Evolutionary conservation across 2,888 invertebrate species (phyloP).

Genomic region (Hypomecis atomaria): DNA sequence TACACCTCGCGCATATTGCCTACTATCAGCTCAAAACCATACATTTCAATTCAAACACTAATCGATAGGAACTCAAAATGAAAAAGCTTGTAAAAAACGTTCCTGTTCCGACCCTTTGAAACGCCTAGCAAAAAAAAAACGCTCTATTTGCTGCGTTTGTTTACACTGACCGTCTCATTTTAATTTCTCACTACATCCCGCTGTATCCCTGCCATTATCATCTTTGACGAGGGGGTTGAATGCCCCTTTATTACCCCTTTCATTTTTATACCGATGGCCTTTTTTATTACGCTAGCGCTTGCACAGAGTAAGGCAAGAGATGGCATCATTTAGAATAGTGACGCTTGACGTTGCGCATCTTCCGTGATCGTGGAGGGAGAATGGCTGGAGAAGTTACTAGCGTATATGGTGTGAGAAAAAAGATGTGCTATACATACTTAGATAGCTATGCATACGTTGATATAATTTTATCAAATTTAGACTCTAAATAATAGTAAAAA

Average conservation of each 20-base stretch:
- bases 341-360: no score
- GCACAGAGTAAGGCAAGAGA: no score
- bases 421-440: no score
- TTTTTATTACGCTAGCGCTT: slow-evolving; percentile 39
- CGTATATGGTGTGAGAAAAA: no score
- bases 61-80: background rate
- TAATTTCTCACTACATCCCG: slow-evolving; percentile 65
- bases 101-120: slow-evolving; percentile 8
- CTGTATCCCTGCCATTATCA: slow-evolving; percentile 58
- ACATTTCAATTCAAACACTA: background rate
- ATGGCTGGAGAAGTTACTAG: no score
- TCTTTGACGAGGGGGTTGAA: slow-evolving; percentile 59
- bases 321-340: no score
- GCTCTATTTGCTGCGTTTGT: slow-evolving; percentile 53
- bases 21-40: background rate
- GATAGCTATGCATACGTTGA: no score
- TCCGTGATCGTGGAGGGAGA: no score
- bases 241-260: slow-evolving; percentile 56
- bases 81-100: background rate
- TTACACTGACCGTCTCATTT: slow-evolving; percentile 73
- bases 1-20: no score
- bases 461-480: no score
- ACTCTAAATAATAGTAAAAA: no score
- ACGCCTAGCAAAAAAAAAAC: slow-evolving; percentile 23
- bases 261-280: slow-evolving; percentile 42